Evolutionary conservation across 2,113 vertebrate species (phyloP).

Genomic region (Tympanuchus pallidicinctus): DNA sequence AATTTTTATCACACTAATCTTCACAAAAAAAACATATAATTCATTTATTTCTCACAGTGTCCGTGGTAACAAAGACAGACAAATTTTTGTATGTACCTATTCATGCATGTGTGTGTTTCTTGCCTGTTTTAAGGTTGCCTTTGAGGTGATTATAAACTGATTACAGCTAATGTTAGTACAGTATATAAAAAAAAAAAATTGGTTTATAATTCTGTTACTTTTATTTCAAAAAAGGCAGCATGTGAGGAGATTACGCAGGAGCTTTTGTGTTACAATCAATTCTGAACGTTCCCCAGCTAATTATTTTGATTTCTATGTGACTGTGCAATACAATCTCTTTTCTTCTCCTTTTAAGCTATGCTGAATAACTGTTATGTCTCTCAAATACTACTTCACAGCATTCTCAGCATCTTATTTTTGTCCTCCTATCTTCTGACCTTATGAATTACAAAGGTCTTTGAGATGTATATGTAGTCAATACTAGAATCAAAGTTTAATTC

Average conservation of each 20-base stretch:
- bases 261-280: neutral
- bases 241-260: neutral
- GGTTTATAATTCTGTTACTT: neutral
- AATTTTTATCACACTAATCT: neutral
- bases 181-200: neutral
- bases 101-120: neutral
- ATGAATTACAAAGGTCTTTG: neutral
- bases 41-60: neutral
- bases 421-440: neutral
- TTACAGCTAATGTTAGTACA: neutral
- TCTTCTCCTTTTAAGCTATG: neutral
- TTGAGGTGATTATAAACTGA: neutral
- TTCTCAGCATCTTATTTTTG: neutral
- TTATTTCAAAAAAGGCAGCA: neutral
- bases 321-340: neutral
- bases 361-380: neutral
- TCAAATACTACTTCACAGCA: neutral
- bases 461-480: neutral
- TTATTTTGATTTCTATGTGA: neutral
- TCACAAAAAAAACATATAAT: neutral
- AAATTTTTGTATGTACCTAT: neutral
- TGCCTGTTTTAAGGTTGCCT: neutral
- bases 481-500: neutral
- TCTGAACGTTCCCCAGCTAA: neutral
- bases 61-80: neutral